Evolutionary conservation across 2,113 vertebrate species (phyloP).

Genomic region (Ctenodactylus gundi): DNA sequence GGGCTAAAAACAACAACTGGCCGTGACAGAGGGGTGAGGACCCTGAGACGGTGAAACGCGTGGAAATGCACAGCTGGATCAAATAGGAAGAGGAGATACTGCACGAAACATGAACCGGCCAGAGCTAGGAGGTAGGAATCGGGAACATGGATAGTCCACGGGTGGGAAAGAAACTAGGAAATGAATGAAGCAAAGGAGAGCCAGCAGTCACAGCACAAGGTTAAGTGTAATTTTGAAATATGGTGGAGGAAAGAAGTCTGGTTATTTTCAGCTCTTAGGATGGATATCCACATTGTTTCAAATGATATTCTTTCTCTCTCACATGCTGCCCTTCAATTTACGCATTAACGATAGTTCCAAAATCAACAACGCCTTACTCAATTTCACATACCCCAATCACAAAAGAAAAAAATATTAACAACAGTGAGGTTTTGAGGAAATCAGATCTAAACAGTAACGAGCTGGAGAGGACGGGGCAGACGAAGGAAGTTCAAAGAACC

Average conservation of each 20-base stretch:
- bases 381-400: slow-evolving; percentile 3
- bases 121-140: background rate
- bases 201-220: background rate
- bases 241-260: background rate
- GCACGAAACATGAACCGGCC: background rate
- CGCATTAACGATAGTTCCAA: background rate
- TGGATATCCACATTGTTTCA: background rate
- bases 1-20: background rate
- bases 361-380: background rate
- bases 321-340: background rate
- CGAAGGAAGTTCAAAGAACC: slow-evolving; percentile 50
- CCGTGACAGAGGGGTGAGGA: slow-evolving; percentile 6
- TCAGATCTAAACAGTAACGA: slow-evolving; percentile 31
- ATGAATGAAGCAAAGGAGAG: slow-evolving; percentile 5
- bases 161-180: background rate
- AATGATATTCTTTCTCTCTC: background rate
- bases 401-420: slow-evolving; percentile 52
- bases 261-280: background rate
- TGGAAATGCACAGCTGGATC: slow-evolving; percentile 41
- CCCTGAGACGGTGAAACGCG: background rate
- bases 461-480: background rate
- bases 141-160: background rate
- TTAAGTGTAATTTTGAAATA: background rate
- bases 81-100: slow-evolving; percentile 43
- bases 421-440: slow-evolving; percentile 20